Percentiles rank a stretch among this genome's conserved stretches.
These are phyloP conservation scores for Datnioides undecimradiatus DNA, from an alignment of 2,113 vertebrate species.

Conservation along the genomic window DNA sequence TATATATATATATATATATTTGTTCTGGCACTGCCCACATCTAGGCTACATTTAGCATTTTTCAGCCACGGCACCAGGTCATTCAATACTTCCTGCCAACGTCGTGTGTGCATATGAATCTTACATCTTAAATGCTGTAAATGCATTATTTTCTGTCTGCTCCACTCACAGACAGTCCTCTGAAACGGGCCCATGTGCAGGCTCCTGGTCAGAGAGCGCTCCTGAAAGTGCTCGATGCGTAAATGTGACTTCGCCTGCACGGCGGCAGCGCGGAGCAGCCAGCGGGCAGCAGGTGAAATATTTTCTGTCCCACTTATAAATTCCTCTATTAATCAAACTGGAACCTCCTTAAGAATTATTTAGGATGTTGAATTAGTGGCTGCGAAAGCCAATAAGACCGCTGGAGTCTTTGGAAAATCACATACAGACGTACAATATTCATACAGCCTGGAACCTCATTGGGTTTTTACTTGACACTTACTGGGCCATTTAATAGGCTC, in stretches of 20 bases:
- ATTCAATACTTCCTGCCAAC: too few species aligned
- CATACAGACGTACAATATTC: not conserved
- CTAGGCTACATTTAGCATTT: conserved; percentile 19
- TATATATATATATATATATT: too few species aligned
- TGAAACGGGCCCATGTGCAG: not conserved
- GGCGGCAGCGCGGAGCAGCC: not conserved
- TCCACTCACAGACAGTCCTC: not conserved
- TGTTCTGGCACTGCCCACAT: too few species aligned
- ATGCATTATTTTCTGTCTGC: not conserved
- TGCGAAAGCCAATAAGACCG: not conserved
- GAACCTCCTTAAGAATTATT: not conserved
- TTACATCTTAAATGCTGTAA: not conserved
- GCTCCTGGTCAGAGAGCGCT: not conserved
- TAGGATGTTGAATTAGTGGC: not conserved
- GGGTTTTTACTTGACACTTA: not conserved
- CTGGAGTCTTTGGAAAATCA: not conserved
- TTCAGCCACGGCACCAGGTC: not conserved
- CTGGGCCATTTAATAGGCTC: not conserved
- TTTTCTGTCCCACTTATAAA: not conserved
- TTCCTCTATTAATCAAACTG: not conserved
- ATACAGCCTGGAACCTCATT: not conserved
- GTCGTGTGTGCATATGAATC: too few species aligned
- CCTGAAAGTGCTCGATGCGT: not conserved
- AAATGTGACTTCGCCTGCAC: not conserved
- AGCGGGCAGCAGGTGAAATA: not conserved